Evolutionary conservation across 2,797 vertebrate species (phyloP), one percentile per base, ranked within the genome.

Genomic region (Graptemys geographica): DNA sequence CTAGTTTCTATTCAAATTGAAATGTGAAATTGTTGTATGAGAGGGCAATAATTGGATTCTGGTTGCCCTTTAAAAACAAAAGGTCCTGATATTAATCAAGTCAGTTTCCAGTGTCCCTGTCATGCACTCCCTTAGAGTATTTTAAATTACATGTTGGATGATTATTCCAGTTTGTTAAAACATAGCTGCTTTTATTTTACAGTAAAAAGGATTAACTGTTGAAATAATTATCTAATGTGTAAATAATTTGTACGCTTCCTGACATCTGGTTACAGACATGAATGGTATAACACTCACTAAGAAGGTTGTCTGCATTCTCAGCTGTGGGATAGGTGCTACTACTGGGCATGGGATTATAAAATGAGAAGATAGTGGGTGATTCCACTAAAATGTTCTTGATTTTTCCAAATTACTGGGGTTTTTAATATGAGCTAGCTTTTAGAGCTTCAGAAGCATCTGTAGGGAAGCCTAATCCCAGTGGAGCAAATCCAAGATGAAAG

Each of bases 41-140:
- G 81, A 92, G 84, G 21, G n/a, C 44, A 76, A 1, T 88, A 84
- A 86, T 33, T 79, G 59, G 49, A 49, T 89, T n/a, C 51, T 0
- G 1, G 49, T 94, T 96, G 92, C 95, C 69, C 82, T 97, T 94
- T 95, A 86, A 80, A 81, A 69, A 90, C 79, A 96, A 93, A 90
- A 83, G 37, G 23, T 90, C 83, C n/a, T 93, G 92, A 56, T 96
- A 89, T 47, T 94, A 97, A 79, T 88, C 33, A 59, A 89, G 79
- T 87, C 51, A 94, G 96, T 97, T 95, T 95, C 87, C 52, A 83
- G 5, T 90, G 47, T 90, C 86, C 21, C 83, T 93, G 96, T 88
- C 57, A 86, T 55, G 83, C 53, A 84, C 2, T 59, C 27, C 33
- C 62, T 92, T 12, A 90, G 47, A 96, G 93, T 91, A 92, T 82